These are phyloP conservation scores for Chionodraco myersi DNA, from an alignment of 2,113 vertebrate genomes.

Conservation along the genomic window DNA sequence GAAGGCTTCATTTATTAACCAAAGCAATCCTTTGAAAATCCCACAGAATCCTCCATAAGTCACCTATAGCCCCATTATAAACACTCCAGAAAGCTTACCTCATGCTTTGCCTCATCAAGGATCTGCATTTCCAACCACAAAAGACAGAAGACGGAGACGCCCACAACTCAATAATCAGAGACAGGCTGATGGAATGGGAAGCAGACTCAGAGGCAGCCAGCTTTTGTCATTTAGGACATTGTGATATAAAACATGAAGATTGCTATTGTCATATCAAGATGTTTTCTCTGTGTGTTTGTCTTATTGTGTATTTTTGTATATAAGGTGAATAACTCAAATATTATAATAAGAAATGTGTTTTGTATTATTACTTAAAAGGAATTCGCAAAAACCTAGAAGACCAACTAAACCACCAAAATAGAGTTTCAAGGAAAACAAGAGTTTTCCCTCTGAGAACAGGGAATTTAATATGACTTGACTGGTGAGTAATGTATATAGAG, in stretches of 20 bases:
- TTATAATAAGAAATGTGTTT: neutral
- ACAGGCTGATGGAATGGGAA: slow-evolving; percentile 41
- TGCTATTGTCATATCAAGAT: slow-evolving; percentile 14
- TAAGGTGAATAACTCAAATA: slow-evolving; percentile 12
- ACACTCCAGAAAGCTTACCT: slow-evolving; percentile 74
- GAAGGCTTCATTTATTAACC: slow-evolving; percentile 71
- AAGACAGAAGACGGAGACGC: slow-evolving; percentile 58
- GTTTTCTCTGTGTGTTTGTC: neutral
- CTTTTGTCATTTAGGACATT: slow-evolving; percentile 36
- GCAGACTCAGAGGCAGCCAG: slow-evolving; percentile 54
- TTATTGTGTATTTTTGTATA: neutral
- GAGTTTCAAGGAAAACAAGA: neutral
- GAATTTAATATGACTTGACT: neutral
- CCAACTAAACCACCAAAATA: neutral
- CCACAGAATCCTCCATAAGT: slow-evolving; percentile 54
- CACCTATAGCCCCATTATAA: slow-evolving; percentile 60
- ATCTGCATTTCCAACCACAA: slow-evolving; percentile 63
- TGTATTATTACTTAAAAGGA: neutral
- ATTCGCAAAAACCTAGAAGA: neutral
- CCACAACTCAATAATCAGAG: slow-evolving; percentile 55
- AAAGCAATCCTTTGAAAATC: slow-evolving; percentile 71
- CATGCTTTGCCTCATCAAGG: slow-evolving; percentile 67
- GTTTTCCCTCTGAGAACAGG: too few relatives aligned
- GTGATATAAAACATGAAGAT: slow-evolving; percentile 40
- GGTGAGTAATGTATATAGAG: neutral